phyloP scores from a whole-genome alignment of 2,888 invertebrate species.

The Branchipolynoe longqiensis region DNA sequence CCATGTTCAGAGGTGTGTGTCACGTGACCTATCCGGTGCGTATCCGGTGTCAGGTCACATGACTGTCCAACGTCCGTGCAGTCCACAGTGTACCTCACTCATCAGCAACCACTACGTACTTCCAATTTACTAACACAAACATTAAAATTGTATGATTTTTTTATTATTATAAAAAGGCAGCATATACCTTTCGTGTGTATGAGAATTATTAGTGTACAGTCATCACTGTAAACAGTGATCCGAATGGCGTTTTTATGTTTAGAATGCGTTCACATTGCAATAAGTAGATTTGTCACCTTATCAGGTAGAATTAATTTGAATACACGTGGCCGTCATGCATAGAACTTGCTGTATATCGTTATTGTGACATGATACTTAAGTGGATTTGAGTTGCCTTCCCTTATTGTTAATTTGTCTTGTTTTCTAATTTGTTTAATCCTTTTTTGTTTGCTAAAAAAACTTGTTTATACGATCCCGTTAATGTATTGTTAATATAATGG shows the following conservation, averaged over 20 bases:
- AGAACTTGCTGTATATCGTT: background rate
- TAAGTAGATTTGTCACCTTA: background rate
- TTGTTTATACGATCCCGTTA: too few species aligned
- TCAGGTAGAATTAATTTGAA: background rate
- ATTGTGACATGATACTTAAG: too few species aligned
- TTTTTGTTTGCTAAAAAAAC: too few species aligned
- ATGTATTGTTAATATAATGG: too few species aligned
- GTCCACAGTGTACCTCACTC: background rate
- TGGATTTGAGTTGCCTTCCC: background rate
- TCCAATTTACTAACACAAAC: background rate
- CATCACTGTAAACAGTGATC: background rate
- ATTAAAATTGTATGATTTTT: background rate
- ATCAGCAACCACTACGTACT: too few species aligned
- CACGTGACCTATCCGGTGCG: background rate
- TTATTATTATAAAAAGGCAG: background rate
- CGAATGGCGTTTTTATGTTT: background rate
- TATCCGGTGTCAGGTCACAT: background rate
- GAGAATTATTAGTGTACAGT: constrained; percentile 8
- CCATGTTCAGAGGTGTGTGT: background rate
- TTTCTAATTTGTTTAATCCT: background rate
- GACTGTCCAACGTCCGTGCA: background rate
- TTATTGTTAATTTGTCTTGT: background rate
- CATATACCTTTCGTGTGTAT: constrained; percentile 14
- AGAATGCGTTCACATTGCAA: background rate
- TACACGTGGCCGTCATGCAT: background rate